Evolutionary conservation across 2,113 vertebrate genomes (phyloP), one percentile per base, ranked within the genome.

Genomic region (Chaetops frenatus): DNA sequence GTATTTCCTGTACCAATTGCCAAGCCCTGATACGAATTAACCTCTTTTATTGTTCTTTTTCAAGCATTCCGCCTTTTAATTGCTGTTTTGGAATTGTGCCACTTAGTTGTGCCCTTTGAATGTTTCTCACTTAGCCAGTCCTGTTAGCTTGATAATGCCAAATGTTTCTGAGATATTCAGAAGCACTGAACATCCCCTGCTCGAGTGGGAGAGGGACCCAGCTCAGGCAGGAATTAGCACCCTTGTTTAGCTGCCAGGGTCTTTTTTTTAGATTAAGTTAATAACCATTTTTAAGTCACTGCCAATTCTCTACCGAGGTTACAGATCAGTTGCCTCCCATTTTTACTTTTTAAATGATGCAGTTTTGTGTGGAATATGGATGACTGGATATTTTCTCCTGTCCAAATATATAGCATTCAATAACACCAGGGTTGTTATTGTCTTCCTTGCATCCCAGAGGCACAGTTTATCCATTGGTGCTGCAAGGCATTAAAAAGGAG

Each of bases 21-120:
- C 88, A 95, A 87, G 50, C 87, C 70, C 66, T 79, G 71, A 29
- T 87, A 93, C 6, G 2, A 96, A 93, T 96, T 96, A 96, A 97
- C 90, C 96, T 96, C 76, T 84, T 93, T 84, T 84, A 95, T 96
- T 96, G 94, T 96, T 94, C 92, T 96, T 96, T 96, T 93, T 92
- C 81, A 81, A 89, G 93, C 86, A 84, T 92, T 95, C 73, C 16
- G 56, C 91, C 92, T 96, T 96, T 96, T 96, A 96, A 95, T 97
- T 97, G 94, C 90, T 77, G 80, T 66, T 94, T 95, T 96, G 95
- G 95, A 96, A 56, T 44, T 47, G 66, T 95, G 90, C 90, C 96
- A 95, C 71, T 92, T 67, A 71, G 88, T 92, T 94, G 70, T 91
- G 81, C 92, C 94, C 83, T 96, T 91, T 95, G 92, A 93, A 96